Conservation (phyloP, 2,797 vertebrate genomes). For the Chrosomus eos region DNA sequence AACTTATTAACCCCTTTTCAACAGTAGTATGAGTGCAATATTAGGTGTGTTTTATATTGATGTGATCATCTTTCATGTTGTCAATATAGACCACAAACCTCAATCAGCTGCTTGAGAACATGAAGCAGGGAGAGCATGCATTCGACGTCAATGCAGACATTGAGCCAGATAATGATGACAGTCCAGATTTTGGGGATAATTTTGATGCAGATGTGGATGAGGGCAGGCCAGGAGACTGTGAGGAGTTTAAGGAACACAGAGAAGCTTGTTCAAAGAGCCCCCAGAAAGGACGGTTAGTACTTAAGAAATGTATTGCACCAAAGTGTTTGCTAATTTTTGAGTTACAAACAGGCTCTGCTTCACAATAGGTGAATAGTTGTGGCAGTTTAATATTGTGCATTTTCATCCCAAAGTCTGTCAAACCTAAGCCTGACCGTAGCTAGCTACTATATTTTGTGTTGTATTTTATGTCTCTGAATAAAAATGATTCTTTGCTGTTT, state of each 20-base stretch:
- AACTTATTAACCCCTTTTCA: neutral
- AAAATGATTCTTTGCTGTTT: neutral
- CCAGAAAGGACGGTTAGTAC: constrained; percentile 71
- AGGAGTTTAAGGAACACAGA: constrained; percentile 71
- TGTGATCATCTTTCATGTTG: neutral
- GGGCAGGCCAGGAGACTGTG: constrained; percentile 59
- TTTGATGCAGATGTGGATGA: constrained; percentile 81
- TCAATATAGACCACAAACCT: constrained; percentile 82
- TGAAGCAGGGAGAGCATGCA: constrained; percentile 85
- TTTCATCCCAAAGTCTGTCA: neutral
- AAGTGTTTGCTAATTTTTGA: neutral
- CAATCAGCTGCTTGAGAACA: constrained; percentile 88
- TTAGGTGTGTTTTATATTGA: neutral
- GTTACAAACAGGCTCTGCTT: neutral
- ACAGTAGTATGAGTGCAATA: neutral
- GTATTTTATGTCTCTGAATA: neutral
- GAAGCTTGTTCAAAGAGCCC: constrained; percentile 73
- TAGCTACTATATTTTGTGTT: neutral
- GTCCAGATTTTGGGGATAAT: constrained; percentile 68
- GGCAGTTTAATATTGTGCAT: neutral
- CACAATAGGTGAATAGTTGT: neutral
- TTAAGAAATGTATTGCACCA: constrained; percentile 18
- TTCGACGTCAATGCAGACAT: constrained; percentile 85
- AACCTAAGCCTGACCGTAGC: neutral
- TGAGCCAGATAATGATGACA: constrained; percentile 72